Percentiles rank a stretch among this genome's conserved stretches.
Evolutionary conservation across 2,888 invertebrate genomes (phyloP).

Genomic region (Dicyrtomina minuta): DNA sequence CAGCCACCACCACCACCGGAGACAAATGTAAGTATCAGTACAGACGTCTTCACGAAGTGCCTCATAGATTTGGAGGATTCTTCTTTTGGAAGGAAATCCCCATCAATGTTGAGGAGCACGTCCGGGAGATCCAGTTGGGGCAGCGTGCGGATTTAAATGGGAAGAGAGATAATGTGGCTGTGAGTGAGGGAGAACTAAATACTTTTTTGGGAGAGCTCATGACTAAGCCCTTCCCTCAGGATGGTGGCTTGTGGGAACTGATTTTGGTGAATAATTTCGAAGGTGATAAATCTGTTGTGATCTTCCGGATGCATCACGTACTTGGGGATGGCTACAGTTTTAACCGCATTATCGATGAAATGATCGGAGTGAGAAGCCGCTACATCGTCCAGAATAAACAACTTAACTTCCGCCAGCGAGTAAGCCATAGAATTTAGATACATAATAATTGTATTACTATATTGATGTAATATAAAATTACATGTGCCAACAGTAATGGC

Average conservation of each 20-base stretch:
- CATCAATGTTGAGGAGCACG: constrained; percentile 19
- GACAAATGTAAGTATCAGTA: constrained; percentile 8
- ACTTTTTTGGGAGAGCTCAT: constrained; percentile 35
- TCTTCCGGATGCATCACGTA: constrained; percentile 45
- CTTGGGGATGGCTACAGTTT: constrained; percentile 47
- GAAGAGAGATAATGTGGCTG: neutral
- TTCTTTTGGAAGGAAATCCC: constrained; percentile 42
- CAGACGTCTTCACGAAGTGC: constrained; percentile 24
- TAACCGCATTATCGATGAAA: constrained; percentile 41
- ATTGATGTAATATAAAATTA: too few relatives aligned
- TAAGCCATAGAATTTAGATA: too few relatives aligned
- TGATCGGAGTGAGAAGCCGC: constrained; percentile 36
- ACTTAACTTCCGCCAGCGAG: constrained; percentile 3
- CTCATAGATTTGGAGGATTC: constrained; percentile 32
- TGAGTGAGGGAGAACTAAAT: constrained; percentile 20
- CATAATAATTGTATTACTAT: too few relatives aligned
- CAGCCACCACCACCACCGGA: neutral
- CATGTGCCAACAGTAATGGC: too few relatives aligned
- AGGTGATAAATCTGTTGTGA: constrained; percentile 32
- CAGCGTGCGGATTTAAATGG: neutral
- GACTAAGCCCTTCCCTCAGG: constrained; percentile 32
- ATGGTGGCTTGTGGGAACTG: constrained; percentile 38
- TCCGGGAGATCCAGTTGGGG: constrained; percentile 30
- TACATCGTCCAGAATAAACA: constrained; percentile 37
- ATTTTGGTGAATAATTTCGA: constrained; percentile 29